Evolutionary conservation across 1,140 invertebrate species (phyloP), one percentile per base, ranked within the genome.

Genomic region (Pseudachorutes palmiensis): DNA sequence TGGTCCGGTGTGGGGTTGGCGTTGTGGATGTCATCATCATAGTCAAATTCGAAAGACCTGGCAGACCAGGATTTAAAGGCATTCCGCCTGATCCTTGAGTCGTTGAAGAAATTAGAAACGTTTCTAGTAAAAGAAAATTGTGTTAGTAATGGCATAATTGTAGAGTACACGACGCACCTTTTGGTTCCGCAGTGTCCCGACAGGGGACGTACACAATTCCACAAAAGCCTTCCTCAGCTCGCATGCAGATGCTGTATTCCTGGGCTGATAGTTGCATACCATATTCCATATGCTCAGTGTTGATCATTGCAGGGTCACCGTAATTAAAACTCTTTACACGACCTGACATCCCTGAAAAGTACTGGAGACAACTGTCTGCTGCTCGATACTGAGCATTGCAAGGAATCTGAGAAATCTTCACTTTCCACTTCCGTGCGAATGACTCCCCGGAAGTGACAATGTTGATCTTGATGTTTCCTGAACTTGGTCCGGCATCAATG

Each of bases 301-400:
- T 65, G 3, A 61, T 33, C 14, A 73, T 59, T 3, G 66, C 64
- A 0, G 74, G 74, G 62, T 75, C 71, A 57, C 83, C 81, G 64
- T 74, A 75, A 64, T 75, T 75, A 59, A 75, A 75, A 29, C 71
- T 73, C 49, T 73, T 75, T 19, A 75, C 65, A 48, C 69, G 62
- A n/a, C 75, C 75, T 1, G 68, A 65, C 69, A 69, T 75, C 24
- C 75, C 75, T 1, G 72, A 68, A 63, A 72, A 75, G 55, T 75
- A 70, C 48, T 75, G 75, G 24, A 75, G 65, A 69, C 74, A 75
- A 45, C 70, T 88, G 71, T 89, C 87, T 49, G 89, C 89, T 22
- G 88, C 88, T 63, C 78, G 64, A 19, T 84, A 81, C 1, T 81
- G 79, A 48, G 81, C 76, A 69, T 64, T 74, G 67, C 70, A 75